phyloP scores from a whole-genome alignment of 2,113 vertebrate genomes.

The Neodon shergylaensis region DNA sequence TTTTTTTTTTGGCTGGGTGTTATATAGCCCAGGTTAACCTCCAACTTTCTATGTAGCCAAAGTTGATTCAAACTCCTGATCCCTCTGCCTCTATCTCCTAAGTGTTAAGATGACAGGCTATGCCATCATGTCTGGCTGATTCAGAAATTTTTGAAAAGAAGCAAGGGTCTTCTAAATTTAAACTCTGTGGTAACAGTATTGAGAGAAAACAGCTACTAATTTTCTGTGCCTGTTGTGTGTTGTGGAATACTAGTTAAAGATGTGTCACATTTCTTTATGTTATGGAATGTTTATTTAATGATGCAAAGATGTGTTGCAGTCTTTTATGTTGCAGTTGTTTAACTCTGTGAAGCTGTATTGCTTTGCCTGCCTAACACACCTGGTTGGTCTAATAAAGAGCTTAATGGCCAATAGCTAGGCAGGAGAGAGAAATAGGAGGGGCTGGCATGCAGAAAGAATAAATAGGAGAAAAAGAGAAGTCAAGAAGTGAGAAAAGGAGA shows the following conservation, averaged over 20 bases:
- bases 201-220: background rate
- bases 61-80: background rate
- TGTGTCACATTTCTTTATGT: background rate
- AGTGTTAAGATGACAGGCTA: background rate
- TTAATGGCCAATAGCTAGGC: background rate
- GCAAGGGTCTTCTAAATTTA: background rate
- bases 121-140: background rate
- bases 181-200: background rate
- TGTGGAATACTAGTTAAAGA: background rate
- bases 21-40: background rate
- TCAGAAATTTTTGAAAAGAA: background rate
- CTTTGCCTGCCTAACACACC: background rate
- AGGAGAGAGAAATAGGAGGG: background rate
- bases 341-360: background rate
- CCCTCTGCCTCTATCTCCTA: background rate
- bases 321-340: background rate
- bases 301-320: background rate
- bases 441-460: background rate
- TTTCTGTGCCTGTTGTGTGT: background rate
- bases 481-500: background rate
- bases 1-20: background rate
- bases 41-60: background rate
- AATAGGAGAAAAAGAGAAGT: background rate
- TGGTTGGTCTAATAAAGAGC: no score
- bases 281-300: background rate